Percentiles rank a stretch among this genome's conserved stretches.
Conservation (phyloP, 2,888 invertebrate species). For the Sceliomorpha sp. region DNA sequence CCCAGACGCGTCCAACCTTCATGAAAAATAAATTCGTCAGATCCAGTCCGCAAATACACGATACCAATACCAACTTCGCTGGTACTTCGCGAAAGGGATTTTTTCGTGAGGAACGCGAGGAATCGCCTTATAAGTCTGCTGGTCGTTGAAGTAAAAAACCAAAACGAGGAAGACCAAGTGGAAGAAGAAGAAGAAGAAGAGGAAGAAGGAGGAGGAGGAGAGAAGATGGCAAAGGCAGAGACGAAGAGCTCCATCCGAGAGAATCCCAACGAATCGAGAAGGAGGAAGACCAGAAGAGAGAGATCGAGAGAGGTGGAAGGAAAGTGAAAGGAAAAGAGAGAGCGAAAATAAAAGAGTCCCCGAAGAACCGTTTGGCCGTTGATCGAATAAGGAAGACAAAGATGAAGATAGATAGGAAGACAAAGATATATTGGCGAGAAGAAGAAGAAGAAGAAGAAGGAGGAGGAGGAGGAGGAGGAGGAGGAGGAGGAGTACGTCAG, state of each 20-base stretch:
- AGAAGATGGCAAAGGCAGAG: conserved; percentile 18
- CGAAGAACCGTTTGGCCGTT: no score
- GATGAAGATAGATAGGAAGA: no score
- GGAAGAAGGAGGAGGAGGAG: conserved; percentile 54
- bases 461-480: conserved; percentile 18
- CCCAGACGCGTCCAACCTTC: conserved; percentile 9
- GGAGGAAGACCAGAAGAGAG: conserved; percentile 10
- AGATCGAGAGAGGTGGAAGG: neutral
- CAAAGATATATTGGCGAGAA: no score
- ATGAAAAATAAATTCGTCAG: conserved; percentile 43
- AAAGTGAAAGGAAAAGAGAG: neutral
- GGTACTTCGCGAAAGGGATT: conserved; percentile 60
- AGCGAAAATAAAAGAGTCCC: no score
- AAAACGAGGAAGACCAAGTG: conserved; percentile 58
- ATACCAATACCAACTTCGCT: conserved; percentile 30
- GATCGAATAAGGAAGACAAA: no score
- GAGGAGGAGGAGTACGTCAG: conserved; percentile 40
- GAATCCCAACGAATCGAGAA: conserved; percentile 12
- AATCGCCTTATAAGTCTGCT: conserved; percentile 77
- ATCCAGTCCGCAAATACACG: conserved; percentile 39
- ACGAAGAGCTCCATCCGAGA: conserved; percentile 34
- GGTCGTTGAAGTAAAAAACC: conserved; percentile 62
- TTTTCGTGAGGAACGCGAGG: conserved; percentile 73
- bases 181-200: conserved; percentile 63
- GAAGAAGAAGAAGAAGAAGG: conserved; percentile 50